Percentiles rank a stretch among this genome's conserved stretches.
Evolutionary conservation across 2,113 vertebrate species (phyloP).

Genomic region (Istiophorus platypterus): DNA sequence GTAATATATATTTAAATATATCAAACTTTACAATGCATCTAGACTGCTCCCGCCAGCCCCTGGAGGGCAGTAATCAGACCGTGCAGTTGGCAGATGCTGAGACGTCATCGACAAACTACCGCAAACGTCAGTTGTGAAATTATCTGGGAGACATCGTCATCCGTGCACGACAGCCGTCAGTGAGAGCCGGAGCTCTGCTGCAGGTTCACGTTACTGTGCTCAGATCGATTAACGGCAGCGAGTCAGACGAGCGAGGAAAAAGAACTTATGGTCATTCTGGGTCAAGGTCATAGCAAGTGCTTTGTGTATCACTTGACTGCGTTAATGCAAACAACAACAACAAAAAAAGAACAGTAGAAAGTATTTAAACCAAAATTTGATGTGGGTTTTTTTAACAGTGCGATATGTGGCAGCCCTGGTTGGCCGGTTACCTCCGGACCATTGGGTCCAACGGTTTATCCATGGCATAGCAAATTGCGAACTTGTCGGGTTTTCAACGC

Average conservation of each 20-base stretch:
- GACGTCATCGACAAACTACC: constrained; percentile 40
- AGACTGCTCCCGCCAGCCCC: neutral
- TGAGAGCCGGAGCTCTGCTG: constrained; percentile 5
- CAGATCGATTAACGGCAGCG: constrained; percentile 27
- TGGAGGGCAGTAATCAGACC: constrained; percentile 36
- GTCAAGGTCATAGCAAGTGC: constrained; percentile 44
- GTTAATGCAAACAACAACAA: constrained; percentile 23
- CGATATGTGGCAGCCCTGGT: neutral
- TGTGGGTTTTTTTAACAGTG: no score
- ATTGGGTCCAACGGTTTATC: constrained; percentile 20
- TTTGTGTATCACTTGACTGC: constrained; percentile 31
- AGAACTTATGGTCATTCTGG: constrained; percentile 31
- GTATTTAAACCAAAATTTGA: no score
- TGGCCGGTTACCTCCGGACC: constrained; percentile 9
- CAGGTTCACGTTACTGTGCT: constrained; percentile 49
- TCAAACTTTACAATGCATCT: constrained; percentile 33
- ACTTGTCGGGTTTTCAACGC: constrained; percentile 10
- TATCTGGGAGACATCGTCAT: neutral
- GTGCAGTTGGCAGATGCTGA: constrained; percentile 55
- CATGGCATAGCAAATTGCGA: constrained; percentile 8
- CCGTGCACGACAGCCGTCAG: neutral
- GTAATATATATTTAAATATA: constrained; percentile 32
- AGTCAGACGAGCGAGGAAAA: constrained; percentile 46
- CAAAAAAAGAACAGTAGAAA: neutral
- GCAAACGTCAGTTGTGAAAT: constrained; percentile 20